Evolutionary conservation across 2,113 vertebrate genomes (phyloP).

Genomic region (Sturnira hondurensis): DNA sequence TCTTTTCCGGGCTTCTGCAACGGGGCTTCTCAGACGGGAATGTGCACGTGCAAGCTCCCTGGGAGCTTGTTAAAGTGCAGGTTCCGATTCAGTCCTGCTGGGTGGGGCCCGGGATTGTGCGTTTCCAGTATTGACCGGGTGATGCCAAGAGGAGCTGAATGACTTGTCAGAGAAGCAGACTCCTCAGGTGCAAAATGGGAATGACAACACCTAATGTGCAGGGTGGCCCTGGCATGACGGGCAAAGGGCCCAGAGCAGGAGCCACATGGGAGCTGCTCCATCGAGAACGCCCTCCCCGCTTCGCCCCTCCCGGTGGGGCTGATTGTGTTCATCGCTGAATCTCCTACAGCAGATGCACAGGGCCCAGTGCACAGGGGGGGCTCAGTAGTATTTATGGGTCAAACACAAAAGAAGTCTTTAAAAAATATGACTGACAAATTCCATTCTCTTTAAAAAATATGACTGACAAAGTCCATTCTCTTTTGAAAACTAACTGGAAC

Average conservation of each 20-base stretch:
- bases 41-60: too few relatives aligned
- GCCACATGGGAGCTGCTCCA: not conserved
- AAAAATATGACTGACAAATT: not conserved
- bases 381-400: not conserved
- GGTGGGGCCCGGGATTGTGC: not conserved
- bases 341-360: not conserved
- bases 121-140: not conserved
- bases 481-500: not conserved
- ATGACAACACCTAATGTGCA: not conserved
- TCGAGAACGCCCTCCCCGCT: rapidly evolving
- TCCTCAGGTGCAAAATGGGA: not conserved
- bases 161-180: not conserved
- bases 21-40: not conserved
- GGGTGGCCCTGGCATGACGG: not conserved
- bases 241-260: not conserved
- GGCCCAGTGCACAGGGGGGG: not conserved
- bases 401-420: not conserved
- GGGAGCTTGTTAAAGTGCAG: not conserved
- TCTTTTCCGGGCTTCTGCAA: not conserved
- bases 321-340: rapidly evolving
- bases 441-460: not conserved
- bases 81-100: not conserved
- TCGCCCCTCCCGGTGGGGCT: too few relatives aligned
- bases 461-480: not conserved
- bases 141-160: not conserved